Evolutionary conservation across 2,113 vertebrate genomes (phyloP).

Genomic region (Hemiscyllium ocellatum): DNA sequence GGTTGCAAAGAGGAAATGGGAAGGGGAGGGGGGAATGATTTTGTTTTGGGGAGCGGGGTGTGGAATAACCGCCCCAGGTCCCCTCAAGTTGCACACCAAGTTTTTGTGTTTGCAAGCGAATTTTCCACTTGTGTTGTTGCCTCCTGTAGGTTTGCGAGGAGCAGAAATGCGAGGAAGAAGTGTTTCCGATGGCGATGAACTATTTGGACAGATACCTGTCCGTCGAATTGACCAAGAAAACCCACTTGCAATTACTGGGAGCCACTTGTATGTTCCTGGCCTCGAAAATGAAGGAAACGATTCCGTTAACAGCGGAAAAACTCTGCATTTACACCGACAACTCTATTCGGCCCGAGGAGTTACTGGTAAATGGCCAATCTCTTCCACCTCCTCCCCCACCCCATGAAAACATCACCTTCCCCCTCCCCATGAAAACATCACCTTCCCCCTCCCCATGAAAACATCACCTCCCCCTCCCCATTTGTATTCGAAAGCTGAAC

Average conservation of each 20-base stretch:
- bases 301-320: slow-evolving; percentile 90
- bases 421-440: too few species aligned
- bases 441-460: too few species aligned
- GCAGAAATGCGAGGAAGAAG: slow-evolving; percentile 96
- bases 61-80: too few species aligned
- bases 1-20: not conserved
- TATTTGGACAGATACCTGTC: slow-evolving; percentile 96
- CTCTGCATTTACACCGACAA: slow-evolving; percentile 95
- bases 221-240: slow-evolving; percentile 83
- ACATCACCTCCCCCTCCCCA: too few species aligned
- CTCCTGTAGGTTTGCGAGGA: slow-evolving; percentile 83
- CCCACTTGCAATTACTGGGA: slow-evolving; percentile 84
- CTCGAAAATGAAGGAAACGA: slow-evolving; percentile 97
- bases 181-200: slow-evolving; percentile 96
- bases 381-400: not conserved
- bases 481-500: too few species aligned
- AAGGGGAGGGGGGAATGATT: too few species aligned
- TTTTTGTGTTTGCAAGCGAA: too few species aligned
- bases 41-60: too few species aligned
- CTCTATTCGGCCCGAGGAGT: slow-evolving; percentile 81
- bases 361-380: slow-evolving; percentile 70
- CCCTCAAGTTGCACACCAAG: too few species aligned
- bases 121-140: slow-evolving; percentile 35
- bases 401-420: too few species aligned
- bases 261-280: slow-evolving; percentile 96